Conservation (phyloP, 2,113 vertebrate genomes). For the Otocyon megalotis region DNA sequence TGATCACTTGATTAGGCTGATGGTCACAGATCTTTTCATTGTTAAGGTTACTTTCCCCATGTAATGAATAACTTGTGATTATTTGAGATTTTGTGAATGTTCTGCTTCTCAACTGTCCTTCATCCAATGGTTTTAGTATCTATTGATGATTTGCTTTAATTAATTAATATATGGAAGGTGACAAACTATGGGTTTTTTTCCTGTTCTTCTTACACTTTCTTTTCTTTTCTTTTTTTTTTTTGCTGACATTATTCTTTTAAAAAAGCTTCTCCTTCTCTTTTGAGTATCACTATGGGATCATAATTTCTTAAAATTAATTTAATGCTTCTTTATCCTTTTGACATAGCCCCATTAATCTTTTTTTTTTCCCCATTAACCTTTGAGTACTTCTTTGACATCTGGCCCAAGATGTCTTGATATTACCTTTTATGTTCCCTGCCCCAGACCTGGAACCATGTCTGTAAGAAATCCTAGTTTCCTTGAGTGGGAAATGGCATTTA, state of each 20-base stretch:
- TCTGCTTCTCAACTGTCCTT: background rate
- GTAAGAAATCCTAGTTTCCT: background rate
- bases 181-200: background rate
- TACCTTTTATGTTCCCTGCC: background rate
- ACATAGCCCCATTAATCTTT: background rate
- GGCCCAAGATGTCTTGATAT: background rate
- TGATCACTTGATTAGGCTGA: background rate
- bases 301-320: background rate
- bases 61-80: background rate
- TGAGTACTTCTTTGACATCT: background rate
- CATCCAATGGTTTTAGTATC: background rate
- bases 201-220: background rate
- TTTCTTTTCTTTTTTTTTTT: background rate
- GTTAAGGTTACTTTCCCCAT: background rate
- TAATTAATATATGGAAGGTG: background rate
- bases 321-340: background rate
- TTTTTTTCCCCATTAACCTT: background rate
- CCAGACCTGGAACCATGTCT: no score
- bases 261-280: background rate
- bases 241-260: background rate
- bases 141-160: background rate
- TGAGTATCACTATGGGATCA: background rate
- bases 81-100: background rate
- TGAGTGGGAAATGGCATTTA: background rate
- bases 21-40: background rate